Base-by-base conservation (phyloP, 1,140 invertebrate genomes). In the Trachymyrmex septentrionalis region DNA sequence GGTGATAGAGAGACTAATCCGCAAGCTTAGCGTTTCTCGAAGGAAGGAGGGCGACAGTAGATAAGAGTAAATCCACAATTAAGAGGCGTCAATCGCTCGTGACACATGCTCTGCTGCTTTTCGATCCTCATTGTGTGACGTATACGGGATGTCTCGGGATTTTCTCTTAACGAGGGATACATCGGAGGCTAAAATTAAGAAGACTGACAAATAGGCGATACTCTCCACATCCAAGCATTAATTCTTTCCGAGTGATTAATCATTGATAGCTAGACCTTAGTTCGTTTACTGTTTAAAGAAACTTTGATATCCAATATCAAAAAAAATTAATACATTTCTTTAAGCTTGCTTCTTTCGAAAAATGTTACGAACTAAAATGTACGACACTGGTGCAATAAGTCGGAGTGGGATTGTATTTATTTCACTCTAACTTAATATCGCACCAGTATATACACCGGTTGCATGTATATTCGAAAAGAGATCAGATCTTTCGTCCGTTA, bases 1-100 rank as follows among this genome's bases (percentile, higher is more conserved):
- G 91, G 91, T 91, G 94, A 95, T 94, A 94, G 92, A 94, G 93
- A 91, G 69, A 93, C 92, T 95, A 95, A 95, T 94, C 94, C 93
- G 34, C 53, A 72, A 84, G 92, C 91, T 92, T 93, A 91, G 90
- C 85, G 88, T 66, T 44, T 34, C 50, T 55, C 66, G 66, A 86
- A 67, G 80, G 67, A 61, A 89, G 90, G 91, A 92, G 93, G 92
- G 94, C 94, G 94, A 95, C 94, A 94, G 93, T 93, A 94, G 94
- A 94, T 94, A 95, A 94, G 92, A 90, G 92, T 87, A 90, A 93
- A 93, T 77, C 92, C 90, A 89, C 91, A 94, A 95, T 95, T 95
- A 94, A 95, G 93, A 92, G 91, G 91, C 92, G 90, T 94, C 91
- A 91, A 93, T 94, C 93, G 89, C 6, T 53, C 30, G 86, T 55